These are phyloP conservation scores for Conger conger DNA, from an alignment of 2,113 vertebrate species.

Conservation along the genomic window DNA sequence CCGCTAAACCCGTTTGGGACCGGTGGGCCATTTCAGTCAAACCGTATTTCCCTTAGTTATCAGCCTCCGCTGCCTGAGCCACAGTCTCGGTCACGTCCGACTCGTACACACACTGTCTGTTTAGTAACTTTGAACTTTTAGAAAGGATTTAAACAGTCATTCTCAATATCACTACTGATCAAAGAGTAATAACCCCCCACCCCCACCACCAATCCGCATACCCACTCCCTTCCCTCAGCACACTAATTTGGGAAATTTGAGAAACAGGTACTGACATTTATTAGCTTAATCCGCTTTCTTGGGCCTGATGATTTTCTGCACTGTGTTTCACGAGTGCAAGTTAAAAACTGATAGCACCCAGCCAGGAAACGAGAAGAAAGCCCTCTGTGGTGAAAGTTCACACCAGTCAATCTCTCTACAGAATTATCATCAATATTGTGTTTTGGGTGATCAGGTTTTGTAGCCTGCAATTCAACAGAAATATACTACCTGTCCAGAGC, in stretches of 20 bases:
- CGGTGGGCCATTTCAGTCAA: slow-evolving; percentile 58
- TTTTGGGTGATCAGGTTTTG: too few relatives aligned
- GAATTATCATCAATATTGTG: too few relatives aligned
- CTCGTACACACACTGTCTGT: slow-evolving; percentile 51
- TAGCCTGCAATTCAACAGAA: too few relatives aligned
- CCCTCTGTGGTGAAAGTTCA: neutral
- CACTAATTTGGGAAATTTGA: slow-evolving; percentile 63
- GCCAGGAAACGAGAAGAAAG: slow-evolving; percentile 17
- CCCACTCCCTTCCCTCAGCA: slow-evolving; percentile 43
- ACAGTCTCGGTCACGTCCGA: slow-evolving; percentile 43
- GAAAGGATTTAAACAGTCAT: slow-evolving; percentile 68
- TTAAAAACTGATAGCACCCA: neutral
- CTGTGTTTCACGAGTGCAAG: slow-evolving; percentile 26
- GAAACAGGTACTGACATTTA: slow-evolving; percentile 68
- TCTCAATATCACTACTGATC: slow-evolving; percentile 67
- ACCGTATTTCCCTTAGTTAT: slow-evolving; percentile 61
- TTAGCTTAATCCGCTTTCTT: slow-evolving; percentile 72
- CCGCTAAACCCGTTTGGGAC: slow-evolving; percentile 49
- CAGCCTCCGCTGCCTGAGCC: slow-evolving; percentile 37
- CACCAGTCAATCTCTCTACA: neutral
- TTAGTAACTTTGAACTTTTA: slow-evolving; percentile 63
- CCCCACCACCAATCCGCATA: too few relatives aligned
- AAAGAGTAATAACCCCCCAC: slow-evolving; percentile 35
- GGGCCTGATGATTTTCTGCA: slow-evolving; percentile 68
- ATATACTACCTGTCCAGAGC: too few relatives aligned